Evolutionary conservation across 64 coral and sea anemone species (phyloP).

Genomic region (Porites australiensis): DNA sequence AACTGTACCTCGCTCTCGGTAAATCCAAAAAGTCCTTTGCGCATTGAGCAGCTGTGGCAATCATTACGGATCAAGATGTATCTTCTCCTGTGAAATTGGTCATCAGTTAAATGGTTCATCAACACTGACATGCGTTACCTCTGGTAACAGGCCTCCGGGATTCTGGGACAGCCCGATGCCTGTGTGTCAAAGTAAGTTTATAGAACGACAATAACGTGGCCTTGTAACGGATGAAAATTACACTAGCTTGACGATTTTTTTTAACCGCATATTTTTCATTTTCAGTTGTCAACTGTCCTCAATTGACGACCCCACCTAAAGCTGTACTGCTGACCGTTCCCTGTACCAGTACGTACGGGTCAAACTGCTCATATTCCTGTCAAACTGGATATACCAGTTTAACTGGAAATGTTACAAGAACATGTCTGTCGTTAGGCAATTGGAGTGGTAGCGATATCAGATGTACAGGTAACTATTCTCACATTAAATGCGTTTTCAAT

Average conservation of each 20-base stretch:
- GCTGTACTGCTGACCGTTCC: background rate
- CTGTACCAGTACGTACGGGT: background rate
- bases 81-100: constrained; percentile 8
- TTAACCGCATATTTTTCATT: background rate
- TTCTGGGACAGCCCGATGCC: constrained; percentile 12
- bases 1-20: too few relatives aligned
- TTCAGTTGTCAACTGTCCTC: constrained; percentile 6
- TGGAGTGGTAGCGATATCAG: constrained; percentile 1
- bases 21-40: background rate
- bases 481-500: background rate
- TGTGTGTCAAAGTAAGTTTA: background rate
- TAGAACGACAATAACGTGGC: too few relatives aligned
- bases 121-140: background rate
- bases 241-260: too few relatives aligned
- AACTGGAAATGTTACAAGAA: constrained; percentile 18
- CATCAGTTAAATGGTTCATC: constrained; percentile 26
- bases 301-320: background rate
- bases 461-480: background rate
- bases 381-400: constrained; percentile 11
- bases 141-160: background rate
- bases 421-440: background rate
- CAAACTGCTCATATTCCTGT: constrained; percentile 48
- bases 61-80: constrained; percentile 14
- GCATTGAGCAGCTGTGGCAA: constrained; percentile 30
- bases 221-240: too few relatives aligned